Evolutionary conservation across 2,888 invertebrate genomes (phyloP).

Genomic region (Xestia ashworthii): DNA sequence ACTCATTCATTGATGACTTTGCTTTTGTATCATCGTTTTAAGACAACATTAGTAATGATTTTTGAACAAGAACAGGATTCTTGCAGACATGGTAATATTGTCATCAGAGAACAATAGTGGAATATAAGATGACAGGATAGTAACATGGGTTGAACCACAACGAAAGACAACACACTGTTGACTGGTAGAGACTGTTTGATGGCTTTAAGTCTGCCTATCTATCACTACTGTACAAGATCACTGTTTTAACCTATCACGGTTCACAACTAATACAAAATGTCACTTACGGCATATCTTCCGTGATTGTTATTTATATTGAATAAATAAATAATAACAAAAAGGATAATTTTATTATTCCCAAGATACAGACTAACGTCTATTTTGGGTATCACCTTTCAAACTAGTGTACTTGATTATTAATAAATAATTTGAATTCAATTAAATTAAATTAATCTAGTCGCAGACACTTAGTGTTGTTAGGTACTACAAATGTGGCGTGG

Average conservation of each 20-base stretch:
- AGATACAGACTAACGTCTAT: no score
- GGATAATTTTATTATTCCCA: not conserved
- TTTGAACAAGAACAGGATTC: not conserved
- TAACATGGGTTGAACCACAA: not conserved
- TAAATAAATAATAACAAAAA: not conserved
- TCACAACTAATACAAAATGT: no score
- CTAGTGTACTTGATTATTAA: no score
- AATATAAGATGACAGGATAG: not conserved
- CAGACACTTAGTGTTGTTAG: not conserved
- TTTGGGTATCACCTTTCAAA: no score
- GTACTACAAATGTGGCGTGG: not conserved
- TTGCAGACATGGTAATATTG: not conserved
- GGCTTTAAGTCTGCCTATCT: not conserved
- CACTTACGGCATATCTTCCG: no score
- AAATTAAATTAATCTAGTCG: no score
- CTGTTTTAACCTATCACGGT: no score
- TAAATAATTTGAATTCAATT: no score
- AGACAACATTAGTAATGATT: no score
- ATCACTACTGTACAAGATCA: not conserved
- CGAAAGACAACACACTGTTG: not conserved
- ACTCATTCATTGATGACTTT: not conserved
- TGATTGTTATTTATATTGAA: no score
- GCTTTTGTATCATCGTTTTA: not conserved
- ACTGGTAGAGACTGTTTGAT: not conserved
- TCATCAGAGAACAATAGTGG: not conserved